These are phyloP conservation scores for Lobophora halterata DNA, from an alignment of 2,888 invertebrate species.

Conservation along the genomic window DNA sequence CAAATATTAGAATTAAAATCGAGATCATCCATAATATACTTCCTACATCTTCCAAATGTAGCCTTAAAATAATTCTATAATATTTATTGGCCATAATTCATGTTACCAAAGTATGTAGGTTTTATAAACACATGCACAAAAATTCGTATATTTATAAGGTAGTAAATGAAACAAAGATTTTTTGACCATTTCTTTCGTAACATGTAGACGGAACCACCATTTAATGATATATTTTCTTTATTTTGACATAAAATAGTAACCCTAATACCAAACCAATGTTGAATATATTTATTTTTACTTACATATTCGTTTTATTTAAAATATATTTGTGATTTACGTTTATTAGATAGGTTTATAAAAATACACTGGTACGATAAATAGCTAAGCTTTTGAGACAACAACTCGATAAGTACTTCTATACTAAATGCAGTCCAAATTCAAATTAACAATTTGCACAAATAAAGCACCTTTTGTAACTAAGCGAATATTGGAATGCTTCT, in stretches of 20 bases:
- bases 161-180: conserved; percentile 34
- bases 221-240: conserved; percentile 34
- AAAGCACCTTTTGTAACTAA: conserved; percentile 19
- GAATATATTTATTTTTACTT: conserved; percentile 26
- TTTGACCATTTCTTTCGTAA: conserved; percentile 45
- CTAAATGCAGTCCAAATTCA: conserved; percentile 13
- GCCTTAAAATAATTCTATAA: too few relatives aligned
- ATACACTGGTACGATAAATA: conserved; percentile 6
- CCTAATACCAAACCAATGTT: conserved; percentile 51
- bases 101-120: too few relatives aligned
- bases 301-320: conserved; percentile 25
- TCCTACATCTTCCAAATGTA: too few relatives aligned
- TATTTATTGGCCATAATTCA: too few relatives aligned
- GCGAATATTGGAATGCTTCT: conserved; percentile 41
- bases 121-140: too few relatives aligned
- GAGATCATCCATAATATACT: too few relatives aligned
- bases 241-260: conserved; percentile 33
- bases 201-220: conserved; percentile 48
- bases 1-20: too few relatives aligned
- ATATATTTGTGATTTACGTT: conserved; percentile 4
- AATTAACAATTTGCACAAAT: conserved; percentile 5
- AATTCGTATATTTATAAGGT: too few relatives aligned
- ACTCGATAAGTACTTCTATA: neutral
- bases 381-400: conserved; percentile 2
- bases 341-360: conserved; percentile 1